These are phyloP conservation scores for Pantherophis guttatus DNA, from an alignment of 2,113 vertebrate species.

Conservation along the genomic window DNA sequence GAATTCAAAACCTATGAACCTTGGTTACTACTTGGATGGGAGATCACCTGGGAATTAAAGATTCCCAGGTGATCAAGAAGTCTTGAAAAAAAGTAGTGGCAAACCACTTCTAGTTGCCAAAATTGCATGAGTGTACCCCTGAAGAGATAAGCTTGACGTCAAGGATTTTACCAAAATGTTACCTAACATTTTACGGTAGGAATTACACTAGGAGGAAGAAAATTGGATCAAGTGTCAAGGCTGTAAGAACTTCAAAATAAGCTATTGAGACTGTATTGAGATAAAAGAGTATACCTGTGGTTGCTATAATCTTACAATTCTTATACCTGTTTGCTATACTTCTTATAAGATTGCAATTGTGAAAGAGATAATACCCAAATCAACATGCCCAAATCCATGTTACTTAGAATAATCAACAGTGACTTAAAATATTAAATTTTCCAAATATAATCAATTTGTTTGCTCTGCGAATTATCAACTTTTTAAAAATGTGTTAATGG, in stretches of 20 bases:
- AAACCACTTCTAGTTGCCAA: not conserved
- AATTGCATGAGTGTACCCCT: not conserved
- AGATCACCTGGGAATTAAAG: not conserved
- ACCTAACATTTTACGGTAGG: not conserved
- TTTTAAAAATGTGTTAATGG: not conserved
- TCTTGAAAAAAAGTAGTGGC: not conserved
- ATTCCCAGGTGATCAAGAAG: not conserved
- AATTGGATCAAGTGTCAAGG: not conserved
- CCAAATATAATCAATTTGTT: not conserved
- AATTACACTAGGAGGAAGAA: not conserved
- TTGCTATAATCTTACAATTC: too few species aligned
- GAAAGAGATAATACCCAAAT: not conserved
- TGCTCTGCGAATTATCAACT: not conserved
- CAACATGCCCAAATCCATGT: not conserved
- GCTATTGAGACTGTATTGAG: not conserved
- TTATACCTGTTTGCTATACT: not conserved
- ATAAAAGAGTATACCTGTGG: not conserved
- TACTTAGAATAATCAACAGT: not conserved
- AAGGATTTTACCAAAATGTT: not conserved
- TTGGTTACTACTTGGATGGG: too few species aligned
- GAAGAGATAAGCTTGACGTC: not conserved
- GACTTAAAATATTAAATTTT: not conserved
- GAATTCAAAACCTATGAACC: not conserved
- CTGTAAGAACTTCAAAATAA: not conserved
- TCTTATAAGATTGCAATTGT: not conserved